A percentile compares a stretch with the other conserved stretches of the same genome.
phyloP scores from a whole-genome alignment of 2,888 invertebrate genomes.

The Dysmachus trigonus region DNA sequence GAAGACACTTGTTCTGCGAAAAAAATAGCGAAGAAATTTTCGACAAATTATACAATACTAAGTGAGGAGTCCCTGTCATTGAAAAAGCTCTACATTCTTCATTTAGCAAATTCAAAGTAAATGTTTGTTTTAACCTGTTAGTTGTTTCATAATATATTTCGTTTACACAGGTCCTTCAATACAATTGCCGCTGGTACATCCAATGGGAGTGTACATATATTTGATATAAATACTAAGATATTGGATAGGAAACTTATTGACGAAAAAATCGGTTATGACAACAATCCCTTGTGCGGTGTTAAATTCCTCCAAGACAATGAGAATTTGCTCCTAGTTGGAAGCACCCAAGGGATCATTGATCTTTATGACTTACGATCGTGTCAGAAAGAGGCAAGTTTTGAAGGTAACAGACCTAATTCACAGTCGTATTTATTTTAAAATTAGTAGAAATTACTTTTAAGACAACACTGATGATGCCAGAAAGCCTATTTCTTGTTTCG shows the following conservation, averaged over 20 bases:
- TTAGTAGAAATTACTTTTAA: conserved; percentile 8
- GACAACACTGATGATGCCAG: conserved; percentile 55
- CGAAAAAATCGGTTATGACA: neutral
- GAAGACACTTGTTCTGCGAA: conserved; percentile 56
- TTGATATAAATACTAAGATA: conserved; percentile 63
- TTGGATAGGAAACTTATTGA: conserved; percentile 32
- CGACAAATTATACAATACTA: conserved; percentile 54
- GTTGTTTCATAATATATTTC: neutral
- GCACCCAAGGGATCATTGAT: conserved; percentile 56
- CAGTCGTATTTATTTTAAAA: neutral
- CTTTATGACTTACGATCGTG: conserved; percentile 64
- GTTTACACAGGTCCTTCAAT: conserved; percentile 55
- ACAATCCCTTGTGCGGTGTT: conserved; percentile 55
- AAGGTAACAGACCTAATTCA: conserved; percentile 56
- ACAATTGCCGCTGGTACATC: conserved; percentile 67
- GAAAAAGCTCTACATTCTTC: conserved; percentile 70
- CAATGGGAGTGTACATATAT: conserved; percentile 65
- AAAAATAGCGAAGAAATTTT: conserved; percentile 57
- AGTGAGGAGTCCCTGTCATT: conserved; percentile 68
- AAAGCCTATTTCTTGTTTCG: conserved; percentile 76
- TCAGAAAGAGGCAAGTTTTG: conserved; percentile 65
- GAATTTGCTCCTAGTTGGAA: conserved; percentile 57
- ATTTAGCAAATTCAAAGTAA: conserved; percentile 69
- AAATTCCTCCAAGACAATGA: conserved; percentile 57
- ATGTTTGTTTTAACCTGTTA: conserved; percentile 24